Conservation (phyloP, 2,888 invertebrate species). For the Nomada ruficornis region DNA sequence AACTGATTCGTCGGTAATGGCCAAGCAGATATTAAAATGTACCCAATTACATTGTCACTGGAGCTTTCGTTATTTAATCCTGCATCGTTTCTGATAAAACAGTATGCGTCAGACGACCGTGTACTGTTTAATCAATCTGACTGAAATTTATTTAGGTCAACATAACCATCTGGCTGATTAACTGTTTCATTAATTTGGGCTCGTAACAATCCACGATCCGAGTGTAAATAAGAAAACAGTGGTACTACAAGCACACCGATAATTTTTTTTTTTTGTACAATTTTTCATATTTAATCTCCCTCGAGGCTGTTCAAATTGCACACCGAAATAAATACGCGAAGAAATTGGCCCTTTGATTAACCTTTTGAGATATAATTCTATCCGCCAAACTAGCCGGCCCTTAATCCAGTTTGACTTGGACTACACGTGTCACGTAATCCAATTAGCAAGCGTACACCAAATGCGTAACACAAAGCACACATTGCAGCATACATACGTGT, state of each 20-base stretch:
- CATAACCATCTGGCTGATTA: too few relatives aligned
- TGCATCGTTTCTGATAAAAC: background rate
- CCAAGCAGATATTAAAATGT: background rate
- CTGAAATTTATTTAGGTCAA: constrained; percentile 14
- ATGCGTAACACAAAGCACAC: constrained; percentile 30
- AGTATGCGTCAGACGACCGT: background rate
- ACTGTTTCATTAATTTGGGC: background rate
- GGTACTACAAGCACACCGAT: too few relatives aligned
- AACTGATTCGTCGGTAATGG: background rate
- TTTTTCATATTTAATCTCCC: too few relatives aligned
- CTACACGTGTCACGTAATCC: constrained; percentile 59
- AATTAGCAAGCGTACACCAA: constrained; percentile 51
- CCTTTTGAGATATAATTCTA: background rate
- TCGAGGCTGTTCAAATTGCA: too few relatives aligned
- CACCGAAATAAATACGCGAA: background rate
- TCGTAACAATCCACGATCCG: background rate
- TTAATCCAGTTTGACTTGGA: constrained; percentile 59
- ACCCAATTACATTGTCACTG: background rate
- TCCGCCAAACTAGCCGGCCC: constrained; percentile 29
- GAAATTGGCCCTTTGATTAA: background rate
- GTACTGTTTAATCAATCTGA: background rate
- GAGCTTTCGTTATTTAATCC: constrained; percentile 6
- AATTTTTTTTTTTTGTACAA: too few relatives aligned
- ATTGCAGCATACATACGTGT: background rate
- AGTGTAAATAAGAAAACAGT: background rate